Base-by-base conservation (phyloP, 2,888 invertebrate genomes). In the Hirudinaria manillensis region DNA sequence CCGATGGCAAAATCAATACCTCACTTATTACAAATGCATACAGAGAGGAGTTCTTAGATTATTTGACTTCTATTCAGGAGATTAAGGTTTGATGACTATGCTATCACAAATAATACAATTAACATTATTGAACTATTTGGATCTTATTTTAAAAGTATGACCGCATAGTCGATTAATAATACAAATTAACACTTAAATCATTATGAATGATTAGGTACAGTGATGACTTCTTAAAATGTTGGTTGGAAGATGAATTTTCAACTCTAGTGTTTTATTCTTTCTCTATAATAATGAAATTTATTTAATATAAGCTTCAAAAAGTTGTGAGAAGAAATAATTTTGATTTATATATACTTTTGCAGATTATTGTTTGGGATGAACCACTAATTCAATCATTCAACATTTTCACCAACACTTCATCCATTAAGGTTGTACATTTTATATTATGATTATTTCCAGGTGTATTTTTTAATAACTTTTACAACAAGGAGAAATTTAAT, bases 361-460 rank as follows among this genome's bases (percentile, higher is more conserved):
- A 85, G 84, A 84, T 83, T 21, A 76, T 85, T 21, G 83, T 96
- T 67, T 92, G 94, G 91, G 96, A 96, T 84, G 91, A 93, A 83
- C 90, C 91, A 81, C 86, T 94, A 51, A 91, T 91, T 10, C 93
- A 93, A 4, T 93, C 94, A 0, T 90, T 94, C 78, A 93, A 93
- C 0, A 87, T 94, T 61, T 89, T 96, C 0, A 92, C 93, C 0
- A 91, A 92, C 81, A 92, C 92, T 82, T 88, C 90, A 13, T 80
- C 86, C 32, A 79, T 87, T 4, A 85, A 86, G 83, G 86, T 85
- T 81, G 74, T 71, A 21, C 45, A 16, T 4, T 45, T 45, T 45
- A 3, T 10, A 45, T 38, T 10, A 38, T 7, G 45, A 45, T 45
- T 16, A 45, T 45, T 45, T 45, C 45, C 16, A 45, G 16, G 16